Evolutionary conservation across 2,113 vertebrate species (phyloP).

Genomic region (Hipposideros armiger): DNA sequence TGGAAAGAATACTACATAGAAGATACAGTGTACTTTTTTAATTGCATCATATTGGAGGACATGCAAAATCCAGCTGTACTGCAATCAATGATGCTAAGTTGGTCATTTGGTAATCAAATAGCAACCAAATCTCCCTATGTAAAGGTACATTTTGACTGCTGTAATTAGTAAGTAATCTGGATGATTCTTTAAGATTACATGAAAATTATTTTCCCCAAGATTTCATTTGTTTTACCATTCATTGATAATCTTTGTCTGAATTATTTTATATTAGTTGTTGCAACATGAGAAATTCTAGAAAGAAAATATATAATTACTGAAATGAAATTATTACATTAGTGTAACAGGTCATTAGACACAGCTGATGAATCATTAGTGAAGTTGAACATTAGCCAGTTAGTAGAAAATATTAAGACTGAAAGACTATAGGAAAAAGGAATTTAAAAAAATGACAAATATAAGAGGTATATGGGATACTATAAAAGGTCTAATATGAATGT

Average conservation of each 20-base stretch:
- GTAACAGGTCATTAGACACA: slow-evolving; percentile 14
- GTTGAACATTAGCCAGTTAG: background rate
- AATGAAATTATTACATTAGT: background rate
- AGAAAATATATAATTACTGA: background rate
- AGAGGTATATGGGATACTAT: background rate
- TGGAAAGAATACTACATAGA: background rate
- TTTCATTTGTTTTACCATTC: background rate
- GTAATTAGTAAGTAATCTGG: background rate
- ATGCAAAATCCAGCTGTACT: background rate
- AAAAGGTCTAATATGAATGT: background rate
- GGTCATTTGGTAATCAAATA: background rate
- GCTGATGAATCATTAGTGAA: background rate
- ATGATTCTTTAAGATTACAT: background rate
- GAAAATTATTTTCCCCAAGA: background rate
- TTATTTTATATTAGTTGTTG: background rate
- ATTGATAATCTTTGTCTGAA: background rate
- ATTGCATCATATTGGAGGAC: background rate
- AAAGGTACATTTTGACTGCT: background rate
- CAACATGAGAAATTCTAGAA: background rate
- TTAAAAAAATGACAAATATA: background rate
- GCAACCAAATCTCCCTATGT: background rate
- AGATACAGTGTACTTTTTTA: background rate
- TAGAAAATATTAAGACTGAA: slow-evolving; percentile 12
- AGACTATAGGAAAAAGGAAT: background rate
- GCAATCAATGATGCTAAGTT: background rate